Base-by-base conservation (phyloP, 2,797 vertebrate genomes). In the Melanotaenia pygmaea region DNA sequence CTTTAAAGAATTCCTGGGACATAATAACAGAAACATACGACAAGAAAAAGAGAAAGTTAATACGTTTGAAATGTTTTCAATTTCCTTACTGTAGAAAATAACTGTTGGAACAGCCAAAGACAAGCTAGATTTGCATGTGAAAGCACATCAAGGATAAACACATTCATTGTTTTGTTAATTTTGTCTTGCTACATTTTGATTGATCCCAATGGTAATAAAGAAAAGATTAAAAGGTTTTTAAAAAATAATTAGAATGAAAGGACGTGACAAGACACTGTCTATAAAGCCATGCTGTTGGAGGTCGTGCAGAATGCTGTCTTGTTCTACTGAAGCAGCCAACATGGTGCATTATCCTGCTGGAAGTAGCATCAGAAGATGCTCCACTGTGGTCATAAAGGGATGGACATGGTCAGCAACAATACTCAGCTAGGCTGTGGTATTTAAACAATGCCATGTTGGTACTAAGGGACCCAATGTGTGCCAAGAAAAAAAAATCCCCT, bases 1-100 rank as follows among this genome's bases (percentile, higher is more conserved):
- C 80, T 72, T 61, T 28, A 43, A 81, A 83, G 63, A 67, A 80
- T 75, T 54, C 1, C 22, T 9, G 43, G 54, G 51, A 13, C 70
- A 61, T 1, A 62, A 62, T 16, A 40, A 13, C 3, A 24, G 3
- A 4, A 1, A 4, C 1, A 8, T 28, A 28, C 3, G 28, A 28
- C 28, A 22, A 5, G n/a, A 51, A 58, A 7, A 61, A 30, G n/a
- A 28, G 0, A 51, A 28, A 47, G 43, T 62, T 54, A 45, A 11
- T 35, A 1, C 3, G 3, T 68, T 12, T 35, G 9, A 56, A 4
- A 1, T 40, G 34, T 56, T 38, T 51, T 12, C 1, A 10, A 32
- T 50, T 59, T 59, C 30, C 5, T 8, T 13, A 1, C 2, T 14
- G 16, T 4, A 12, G 10, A 47, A 14, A 16, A 12, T 53, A 22